Evolutionary conservation across 2,888 invertebrate species (phyloP), one percentile per base, ranked within the genome.

Genomic region (Drosophila sordidula): DNA sequence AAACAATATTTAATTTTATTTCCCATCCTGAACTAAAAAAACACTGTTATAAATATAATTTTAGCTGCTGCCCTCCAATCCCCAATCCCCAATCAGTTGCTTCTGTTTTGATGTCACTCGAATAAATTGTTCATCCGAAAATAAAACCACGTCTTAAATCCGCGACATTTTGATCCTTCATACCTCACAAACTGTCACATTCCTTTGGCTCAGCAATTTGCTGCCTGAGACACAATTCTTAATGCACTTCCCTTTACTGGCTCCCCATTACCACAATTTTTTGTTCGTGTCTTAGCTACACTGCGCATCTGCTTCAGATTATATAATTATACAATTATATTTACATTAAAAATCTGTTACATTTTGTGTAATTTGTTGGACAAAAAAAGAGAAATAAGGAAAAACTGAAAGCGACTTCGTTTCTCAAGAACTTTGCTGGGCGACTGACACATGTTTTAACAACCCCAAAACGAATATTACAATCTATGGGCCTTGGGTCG

Each of bases 251-350:
- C 65, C 41, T 42, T 54, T 39, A 4, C 52, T 26, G 18, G 26
- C 18, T 44, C 8, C 14, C 14, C 22, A 34, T 51, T 57, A 26
- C 57, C 57, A 41, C 51, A 12, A 41, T 38, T 44, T 22, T 16
- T 14, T 55, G 12, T 12, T 18, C 1, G 58, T 47, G 38, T 36
- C 2, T 32, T 11, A 14, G n/a, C 29, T 8, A 8, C 25, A 0
- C 25, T 16, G 46, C 66, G 62, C 84, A 85, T 87, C 76, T 89
- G 87, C 71, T 62, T 18, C 54, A 56, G 84, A 87, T 85, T 85
- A 85, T 80, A 75, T 70, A 88, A 88, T 88, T 89, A 84, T 78
- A 87, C 78, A 84, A 88, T 88, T 88, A 88, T 86, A 80, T 86
- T 75, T 77, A 87, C 87, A 84, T 84, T 89, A 88, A 87, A 87